Evolutionary conservation across 2,888 invertebrate genomes (phyloP).

Genomic region (Drosophila diplacantha): DNA sequence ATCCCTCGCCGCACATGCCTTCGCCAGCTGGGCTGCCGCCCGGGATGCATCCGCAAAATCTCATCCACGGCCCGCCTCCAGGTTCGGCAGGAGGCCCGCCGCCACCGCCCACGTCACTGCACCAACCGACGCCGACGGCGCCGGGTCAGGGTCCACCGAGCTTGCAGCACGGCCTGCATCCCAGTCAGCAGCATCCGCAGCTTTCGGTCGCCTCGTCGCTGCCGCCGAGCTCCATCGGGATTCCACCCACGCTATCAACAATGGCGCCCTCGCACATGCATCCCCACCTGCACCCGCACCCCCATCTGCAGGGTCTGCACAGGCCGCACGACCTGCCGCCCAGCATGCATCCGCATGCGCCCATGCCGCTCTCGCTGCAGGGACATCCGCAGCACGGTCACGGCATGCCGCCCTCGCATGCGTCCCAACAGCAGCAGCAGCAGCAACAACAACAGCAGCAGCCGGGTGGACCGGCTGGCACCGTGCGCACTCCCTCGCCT

Average conservation of each 20-base stretch:
- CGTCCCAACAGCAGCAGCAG: conserved; percentile 61
- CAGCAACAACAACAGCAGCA: conserved; percentile 56
- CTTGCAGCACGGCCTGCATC: conserved; percentile 62
- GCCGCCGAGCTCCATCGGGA: conserved; percentile 74
- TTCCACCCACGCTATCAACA: conserved; percentile 71
- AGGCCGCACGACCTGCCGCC: conserved; percentile 77
- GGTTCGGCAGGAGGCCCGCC: conserved; percentile 55
- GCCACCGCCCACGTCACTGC: conserved; percentile 64
- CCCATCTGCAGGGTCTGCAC: conserved; percentile 73
- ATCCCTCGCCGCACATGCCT: conserved; percentile 77
- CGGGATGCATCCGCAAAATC: conserved; percentile 77
- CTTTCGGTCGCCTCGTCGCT: conserved; percentile 79
- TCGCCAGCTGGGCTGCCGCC: conserved; percentile 75
- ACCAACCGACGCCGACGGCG: conserved; percentile 44
- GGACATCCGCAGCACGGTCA: conserved; percentile 71
- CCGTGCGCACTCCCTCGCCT: conserved; percentile 76
- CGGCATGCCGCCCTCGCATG: conserved; percentile 64
- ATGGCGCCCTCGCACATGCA: conserved; percentile 70
- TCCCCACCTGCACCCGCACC: conserved; percentile 67
- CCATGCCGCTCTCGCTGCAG: conserved; percentile 75
- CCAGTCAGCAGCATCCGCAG: conserved; percentile 63
- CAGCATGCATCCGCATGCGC: conserved; percentile 77
- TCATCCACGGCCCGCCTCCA: conserved; percentile 64
- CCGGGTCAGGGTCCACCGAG: conserved; percentile 54
- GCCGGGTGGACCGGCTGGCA: conserved; percentile 59